These are phyloP conservation scores for Scyliorhinus canicula DNA, from an alignment of 2,797 vertebrate genomes.

Conservation along the genomic window DNA sequence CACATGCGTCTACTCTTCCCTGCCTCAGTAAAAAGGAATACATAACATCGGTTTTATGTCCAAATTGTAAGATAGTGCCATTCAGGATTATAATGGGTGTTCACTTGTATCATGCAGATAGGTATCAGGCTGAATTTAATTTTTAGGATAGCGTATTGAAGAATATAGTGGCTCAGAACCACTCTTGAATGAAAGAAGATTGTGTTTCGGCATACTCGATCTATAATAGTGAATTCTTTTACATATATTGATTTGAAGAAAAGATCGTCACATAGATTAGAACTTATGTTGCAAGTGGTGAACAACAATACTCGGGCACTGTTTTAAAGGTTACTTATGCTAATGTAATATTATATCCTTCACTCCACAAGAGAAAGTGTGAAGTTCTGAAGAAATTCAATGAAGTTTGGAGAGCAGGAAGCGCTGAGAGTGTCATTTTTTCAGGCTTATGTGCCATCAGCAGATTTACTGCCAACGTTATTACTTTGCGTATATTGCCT, in stretches of 20 bases:
- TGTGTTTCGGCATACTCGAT: no score
- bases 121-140: not conserved
- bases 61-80: not conserved
- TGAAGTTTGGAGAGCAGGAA: not conserved
- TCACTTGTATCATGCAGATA: not conserved
- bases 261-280: not conserved
- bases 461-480: slow-evolving; percentile 6
- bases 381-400: not conserved
- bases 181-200: not conserved
- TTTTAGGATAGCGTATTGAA: not conserved
- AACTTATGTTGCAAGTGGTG: not conserved
- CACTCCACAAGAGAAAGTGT: not conserved
- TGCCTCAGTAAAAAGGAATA: not conserved
- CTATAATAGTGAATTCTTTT: not conserved
- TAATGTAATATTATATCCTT: not conserved
- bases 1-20: no score
- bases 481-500: not conserved
- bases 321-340: not conserved
- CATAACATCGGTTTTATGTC: not conserved
- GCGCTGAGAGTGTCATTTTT: not conserved
- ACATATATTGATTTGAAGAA: not conserved
- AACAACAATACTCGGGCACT: not conserved
- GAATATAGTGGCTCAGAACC: not conserved
- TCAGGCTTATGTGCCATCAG: slow-evolving; percentile 21
- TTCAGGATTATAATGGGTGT: not conserved